Base-by-base conservation (phyloP, 2,888 invertebrate species). In the Cyaniris semiargus region DNA sequence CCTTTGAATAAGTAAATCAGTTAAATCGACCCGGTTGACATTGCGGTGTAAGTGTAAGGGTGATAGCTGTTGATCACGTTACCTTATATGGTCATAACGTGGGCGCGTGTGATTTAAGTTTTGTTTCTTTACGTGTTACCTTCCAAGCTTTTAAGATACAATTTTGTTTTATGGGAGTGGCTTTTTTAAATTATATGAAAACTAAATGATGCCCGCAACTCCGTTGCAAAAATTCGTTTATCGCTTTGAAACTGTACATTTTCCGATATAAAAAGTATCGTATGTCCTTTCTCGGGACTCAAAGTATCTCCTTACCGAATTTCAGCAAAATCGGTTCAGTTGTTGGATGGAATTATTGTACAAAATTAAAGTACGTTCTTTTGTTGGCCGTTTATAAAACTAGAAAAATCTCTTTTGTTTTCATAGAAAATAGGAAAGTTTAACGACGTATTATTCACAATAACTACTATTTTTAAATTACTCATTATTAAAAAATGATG, bases 41-140 rank as follows among this genome's bases (percentile, higher is more conserved):
- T 66, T 66, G 66, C 18, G 31, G 66, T 18, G 66, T 66, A 18
- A 66, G 66, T 66, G 66, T 31, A 66, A 31, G 15, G 66, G 66
- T 66, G 66, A 66, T 66, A 66, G 66, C 27, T 31, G 66, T 66
- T 66, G 66, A 66, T 66, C 66, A 66, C 66, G 66, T 66, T 66
- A 31, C 66, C 66, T 66, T 66, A 66, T 66, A 66, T 66, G 66
- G 66, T 13, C 66, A 66, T 27, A 27, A 66, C 15, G 27, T 66
- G 27, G 66, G 66, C 27, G 66, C 13, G 23, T 6, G 27, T 66
- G 66, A 66, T 58, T 58, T 58, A 58, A 31, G 56, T n/a, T 60
- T 60, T n/a, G 48, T 76, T 38, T 71, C 31, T 53, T 10, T 53
- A 23, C 31, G 15, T 66, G 31, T 66, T 15, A 66, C 66, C 66